These are phyloP conservation scores for Morelia viridis DNA, from an alignment of 2,797 vertebrate genomes.

Conservation along the genomic window DNA sequence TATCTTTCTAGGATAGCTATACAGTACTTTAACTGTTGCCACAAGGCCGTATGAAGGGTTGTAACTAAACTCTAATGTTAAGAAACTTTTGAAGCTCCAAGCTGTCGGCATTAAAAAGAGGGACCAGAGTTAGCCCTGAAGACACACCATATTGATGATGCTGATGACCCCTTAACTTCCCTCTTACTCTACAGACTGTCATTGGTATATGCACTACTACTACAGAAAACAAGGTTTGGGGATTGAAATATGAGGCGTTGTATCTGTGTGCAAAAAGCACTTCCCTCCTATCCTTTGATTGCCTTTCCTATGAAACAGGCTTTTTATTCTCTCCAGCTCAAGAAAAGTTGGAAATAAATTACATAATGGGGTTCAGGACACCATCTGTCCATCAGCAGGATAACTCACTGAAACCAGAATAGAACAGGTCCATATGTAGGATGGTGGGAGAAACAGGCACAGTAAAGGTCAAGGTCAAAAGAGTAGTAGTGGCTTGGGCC, in stretches of 20 bases:
- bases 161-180: not conserved
- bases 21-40: not conserved
- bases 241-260: too few species aligned
- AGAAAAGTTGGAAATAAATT: not conserved
- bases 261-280: not conserved
- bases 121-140: not conserved
- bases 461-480: not conserved
- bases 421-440: not conserved
- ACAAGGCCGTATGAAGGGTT: not conserved
- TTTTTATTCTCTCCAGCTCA: not conserved
- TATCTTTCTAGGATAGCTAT: not conserved
- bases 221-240: not conserved
- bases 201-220: not conserved
- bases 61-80: not conserved
- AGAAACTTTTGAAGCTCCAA: not conserved
- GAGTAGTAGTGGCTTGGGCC: not conserved
- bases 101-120: not conserved
- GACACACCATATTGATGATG: not conserved
- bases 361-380: not conserved
- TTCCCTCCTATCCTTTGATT: not conserved
- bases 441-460: not conserved
- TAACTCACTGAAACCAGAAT: not conserved
- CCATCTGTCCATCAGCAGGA: not conserved
- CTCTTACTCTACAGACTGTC: not conserved
- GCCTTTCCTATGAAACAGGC: not conserved